Evolutionary conservation across 2,888 invertebrate species (phyloP).

Genomic region (Tromatobia lineatoria): DNA sequence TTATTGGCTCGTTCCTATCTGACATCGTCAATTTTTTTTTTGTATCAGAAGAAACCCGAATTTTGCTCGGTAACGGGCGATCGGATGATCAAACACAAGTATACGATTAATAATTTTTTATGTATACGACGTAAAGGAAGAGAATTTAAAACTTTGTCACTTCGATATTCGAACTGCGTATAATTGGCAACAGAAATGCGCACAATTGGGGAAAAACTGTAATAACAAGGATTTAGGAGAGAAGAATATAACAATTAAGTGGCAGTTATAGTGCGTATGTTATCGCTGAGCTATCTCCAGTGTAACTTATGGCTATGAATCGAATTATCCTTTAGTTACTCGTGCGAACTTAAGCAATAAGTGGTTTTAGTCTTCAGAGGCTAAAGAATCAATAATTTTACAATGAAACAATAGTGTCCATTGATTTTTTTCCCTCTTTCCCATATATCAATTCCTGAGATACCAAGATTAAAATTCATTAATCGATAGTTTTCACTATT

Average conservation of each 20-base stretch:
- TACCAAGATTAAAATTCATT: slow-evolving; percentile 12
- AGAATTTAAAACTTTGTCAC: background rate
- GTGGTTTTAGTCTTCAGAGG: slow-evolving; percentile 76
- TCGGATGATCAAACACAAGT: slow-evolving; percentile 41
- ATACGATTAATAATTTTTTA: slow-evolving; percentile 56
- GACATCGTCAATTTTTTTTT: slow-evolving; percentile 4
- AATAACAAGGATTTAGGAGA: slow-evolving; percentile 48
- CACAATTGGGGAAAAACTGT: slow-evolving; percentile 31
- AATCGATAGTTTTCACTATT: slow-evolving; percentile 6
- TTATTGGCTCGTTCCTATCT: slow-evolving; percentile 4
- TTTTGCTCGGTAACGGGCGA: slow-evolving; percentile 10
- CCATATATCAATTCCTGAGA: slow-evolving; percentile 38
- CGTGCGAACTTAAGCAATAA: slow-evolving; percentile 69
- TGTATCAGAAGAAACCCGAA: background rate
- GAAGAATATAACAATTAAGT: slow-evolving; percentile 35
- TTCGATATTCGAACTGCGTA: slow-evolving; percentile 33
- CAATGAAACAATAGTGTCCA: slow-evolving; percentile 48
- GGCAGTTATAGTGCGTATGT: slow-evolving; percentile 52
- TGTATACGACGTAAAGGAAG: slow-evolving; percentile 47
- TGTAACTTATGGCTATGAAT: slow-evolving; percentile 64
- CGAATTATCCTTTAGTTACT: slow-evolving; percentile 55
- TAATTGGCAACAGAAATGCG: slow-evolving; percentile 31
- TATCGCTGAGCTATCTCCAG: slow-evolving; percentile 40
- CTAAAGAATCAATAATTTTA: slow-evolving; percentile 69
- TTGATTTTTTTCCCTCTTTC: slow-evolving; percentile 62